These are phyloP conservation scores for Eupristina koningsbergeri DNA, from an alignment of 1,140 invertebrate species.

Conservation along the genomic window DNA sequence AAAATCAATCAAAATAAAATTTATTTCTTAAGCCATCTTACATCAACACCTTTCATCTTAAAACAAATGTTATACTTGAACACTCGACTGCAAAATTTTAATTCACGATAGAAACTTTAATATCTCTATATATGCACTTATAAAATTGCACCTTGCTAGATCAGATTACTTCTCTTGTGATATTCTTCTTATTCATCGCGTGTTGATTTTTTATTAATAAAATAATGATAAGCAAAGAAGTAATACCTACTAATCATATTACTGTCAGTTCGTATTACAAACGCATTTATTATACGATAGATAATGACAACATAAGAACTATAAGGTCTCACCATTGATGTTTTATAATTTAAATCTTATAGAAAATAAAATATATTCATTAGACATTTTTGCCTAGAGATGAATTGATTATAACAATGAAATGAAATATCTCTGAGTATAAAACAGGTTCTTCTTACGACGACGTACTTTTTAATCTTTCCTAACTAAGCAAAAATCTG, in stretches of 20 bases:
- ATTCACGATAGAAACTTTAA: background rate
- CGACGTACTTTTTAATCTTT: background rate
- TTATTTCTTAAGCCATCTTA: background rate
- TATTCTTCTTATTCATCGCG: background rate
- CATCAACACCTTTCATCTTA: background rate
- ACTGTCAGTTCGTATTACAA: background rate
- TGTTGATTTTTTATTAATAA: background rate
- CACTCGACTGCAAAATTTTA: background rate
- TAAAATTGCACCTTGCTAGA: background rate
- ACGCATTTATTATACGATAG: background rate
- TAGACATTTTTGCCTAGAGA: background rate
- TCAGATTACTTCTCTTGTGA: background rate
- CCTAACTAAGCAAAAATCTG: constrained; percentile 18
- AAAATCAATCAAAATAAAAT: background rate
- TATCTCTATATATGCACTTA: background rate
- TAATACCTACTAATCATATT: background rate
- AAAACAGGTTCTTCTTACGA: constrained; percentile 18
- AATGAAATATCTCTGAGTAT: background rate
- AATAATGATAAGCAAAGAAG: background rate
- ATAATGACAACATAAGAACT: background rate
- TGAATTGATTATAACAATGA: constrained; percentile 5
- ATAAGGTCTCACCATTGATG: background rate
- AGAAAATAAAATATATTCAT: background rate
- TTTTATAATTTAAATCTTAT: background rate
- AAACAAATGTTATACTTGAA: background rate